Conservation (phyloP, 2,888 invertebrate genomes). For the Diachrysia chrysitis region DNA sequence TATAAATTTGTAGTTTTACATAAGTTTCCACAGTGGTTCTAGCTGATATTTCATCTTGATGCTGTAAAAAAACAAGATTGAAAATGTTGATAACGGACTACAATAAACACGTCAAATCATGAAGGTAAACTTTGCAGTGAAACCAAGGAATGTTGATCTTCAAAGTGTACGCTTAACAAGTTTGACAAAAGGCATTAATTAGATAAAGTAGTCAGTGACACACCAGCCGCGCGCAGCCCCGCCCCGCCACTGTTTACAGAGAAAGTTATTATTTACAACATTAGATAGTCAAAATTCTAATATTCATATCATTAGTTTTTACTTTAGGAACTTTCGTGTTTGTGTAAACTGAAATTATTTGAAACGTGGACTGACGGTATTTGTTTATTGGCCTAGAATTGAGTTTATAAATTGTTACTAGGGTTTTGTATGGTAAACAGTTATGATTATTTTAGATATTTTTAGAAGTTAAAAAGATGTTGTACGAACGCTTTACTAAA, state of each 20-base stretch:
- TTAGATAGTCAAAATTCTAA: constrained; percentile 88
- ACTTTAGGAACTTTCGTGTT: constrained; percentile 83
- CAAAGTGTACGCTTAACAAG: constrained; percentile 74
- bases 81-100: constrained; percentile 62
- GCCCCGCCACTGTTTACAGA: constrained; percentile 65
- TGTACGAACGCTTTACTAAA: constrained; percentile 81
- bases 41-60: constrained; percentile 80
- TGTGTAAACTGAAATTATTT: constrained; percentile 78
- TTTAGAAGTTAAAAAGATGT: constrained; percentile 73
- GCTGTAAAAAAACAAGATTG: constrained; percentile 70
- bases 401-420: constrained; percentile 74
- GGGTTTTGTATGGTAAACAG: constrained; percentile 57
- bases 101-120: constrained; percentile 67
- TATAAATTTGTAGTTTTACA: constrained; percentile 82
- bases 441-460: constrained; percentile 65
- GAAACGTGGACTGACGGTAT: constrained; percentile 75
- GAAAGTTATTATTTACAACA: constrained; percentile 76
- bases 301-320: constrained; percentile 89
- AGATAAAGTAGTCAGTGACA: constrained; percentile 65
- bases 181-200: constrained; percentile 70
- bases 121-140: constrained; percentile 74
- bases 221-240: constrained; percentile 68
- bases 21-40: constrained; percentile 81
- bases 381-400: constrained; percentile 80
- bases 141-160: constrained; percentile 67